A percentile compares a stretch with the other conserved stretches of the same genome.
Evolutionary conservation across 2,797 vertebrate genomes (phyloP).

Genomic region (Artibeus jamaicensis): DNA sequence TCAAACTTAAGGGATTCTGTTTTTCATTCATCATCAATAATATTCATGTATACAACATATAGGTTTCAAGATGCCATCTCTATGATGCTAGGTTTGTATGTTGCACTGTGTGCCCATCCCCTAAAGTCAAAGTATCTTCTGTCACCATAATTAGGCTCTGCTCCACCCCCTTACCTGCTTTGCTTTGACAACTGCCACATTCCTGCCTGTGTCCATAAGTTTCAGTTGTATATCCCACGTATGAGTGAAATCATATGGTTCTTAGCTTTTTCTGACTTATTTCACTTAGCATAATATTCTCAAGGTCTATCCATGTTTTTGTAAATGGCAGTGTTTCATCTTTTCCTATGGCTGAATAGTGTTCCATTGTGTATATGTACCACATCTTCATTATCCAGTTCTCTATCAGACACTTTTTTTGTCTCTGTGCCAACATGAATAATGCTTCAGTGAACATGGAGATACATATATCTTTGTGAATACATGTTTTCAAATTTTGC

Average conservation of each 20-base stretch:
- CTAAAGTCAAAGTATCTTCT: background rate
- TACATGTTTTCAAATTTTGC: background rate
- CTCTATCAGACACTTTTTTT: background rate
- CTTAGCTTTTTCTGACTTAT: background rate
- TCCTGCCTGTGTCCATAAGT: background rate
- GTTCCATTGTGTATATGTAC: background rate
- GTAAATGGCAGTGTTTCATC: background rate
- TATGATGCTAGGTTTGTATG: background rate
- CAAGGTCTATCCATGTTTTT: background rate
- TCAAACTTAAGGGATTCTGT: background rate
- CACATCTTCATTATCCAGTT: background rate
- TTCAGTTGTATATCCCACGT: background rate
- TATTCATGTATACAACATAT: background rate
- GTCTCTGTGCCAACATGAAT: background rate
- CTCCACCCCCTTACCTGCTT: background rate
- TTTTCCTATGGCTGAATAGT: background rate
- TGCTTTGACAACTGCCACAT: background rate
- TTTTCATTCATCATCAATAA: background rate
- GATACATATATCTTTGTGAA: background rate
- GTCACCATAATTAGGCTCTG: background rate
- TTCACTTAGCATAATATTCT: background rate
- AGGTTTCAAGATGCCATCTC: background rate
- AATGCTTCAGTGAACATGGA: background rate
- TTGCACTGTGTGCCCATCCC: background rate
- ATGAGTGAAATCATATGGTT: background rate